phyloP scores from a whole-genome alignment of 2,888 invertebrate species.

The Seira musarum region DNA sequence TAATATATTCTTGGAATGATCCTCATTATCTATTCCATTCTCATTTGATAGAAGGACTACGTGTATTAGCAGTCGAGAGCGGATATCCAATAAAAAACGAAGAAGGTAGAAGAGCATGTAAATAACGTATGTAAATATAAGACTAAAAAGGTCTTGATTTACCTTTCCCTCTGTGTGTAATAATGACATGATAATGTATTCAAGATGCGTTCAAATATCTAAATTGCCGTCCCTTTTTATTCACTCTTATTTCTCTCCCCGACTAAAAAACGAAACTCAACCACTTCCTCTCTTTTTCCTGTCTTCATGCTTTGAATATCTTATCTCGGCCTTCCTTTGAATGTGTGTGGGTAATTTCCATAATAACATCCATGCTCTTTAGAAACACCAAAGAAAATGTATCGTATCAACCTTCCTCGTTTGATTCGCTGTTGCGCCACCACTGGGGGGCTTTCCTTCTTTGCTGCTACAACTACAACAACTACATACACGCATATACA shows the following conservation, averaged over 20 bases:
- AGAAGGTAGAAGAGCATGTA: too few relatives aligned
- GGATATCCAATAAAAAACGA: too few relatives aligned
- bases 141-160: too few relatives aligned
- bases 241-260: constrained; percentile 25
- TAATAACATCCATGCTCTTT: constrained; percentile 24
- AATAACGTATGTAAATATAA: too few relatives aligned
- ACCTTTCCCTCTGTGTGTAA: too few relatives aligned
- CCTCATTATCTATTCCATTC: constrained; percentile 14
- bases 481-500: too few relatives aligned
- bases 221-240: constrained; percentile 35
- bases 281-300: constrained; percentile 52
- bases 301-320: too few relatives aligned
- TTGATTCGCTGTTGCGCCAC: constrained; percentile 53
- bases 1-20: constrained; percentile 31
- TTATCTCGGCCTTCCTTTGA: too few relatives aligned
- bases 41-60: too few relatives aligned
- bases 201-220: too few relatives aligned
- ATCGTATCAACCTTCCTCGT: constrained; percentile 30
- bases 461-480: constrained; percentile 36
- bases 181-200: too few relatives aligned
- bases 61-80: too few relatives aligned
- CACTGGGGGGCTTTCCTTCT: constrained; percentile 44
- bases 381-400: constrained; percentile 2
- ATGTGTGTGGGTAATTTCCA: constrained; percentile 46
- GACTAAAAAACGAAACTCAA: constrained; percentile 45